A percentile compares a stretch with the other conserved stretches of the same genome.
phyloP scores from a whole-genome alignment of 2,113 vertebrate species.

The Chrysemys picta region DNA sequence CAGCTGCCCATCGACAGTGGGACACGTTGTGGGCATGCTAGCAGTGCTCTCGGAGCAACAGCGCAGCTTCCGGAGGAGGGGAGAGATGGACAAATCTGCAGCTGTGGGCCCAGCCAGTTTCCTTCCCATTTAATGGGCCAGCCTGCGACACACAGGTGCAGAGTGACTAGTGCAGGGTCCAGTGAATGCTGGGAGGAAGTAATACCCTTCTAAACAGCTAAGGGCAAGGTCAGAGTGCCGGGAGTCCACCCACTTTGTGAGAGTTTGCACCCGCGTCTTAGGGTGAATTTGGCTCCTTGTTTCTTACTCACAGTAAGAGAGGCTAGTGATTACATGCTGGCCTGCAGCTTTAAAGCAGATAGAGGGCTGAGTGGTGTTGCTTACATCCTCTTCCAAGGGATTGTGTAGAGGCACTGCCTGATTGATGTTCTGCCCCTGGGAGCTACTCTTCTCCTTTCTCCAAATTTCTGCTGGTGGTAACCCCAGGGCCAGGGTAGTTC shows the following conservation, averaged over 20 bases:
- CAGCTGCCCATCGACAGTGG: neutral
- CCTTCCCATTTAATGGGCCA: neutral
- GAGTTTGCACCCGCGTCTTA: too few relatives aligned
- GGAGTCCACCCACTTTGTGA: too few relatives aligned
- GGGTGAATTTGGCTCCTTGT: too few relatives aligned
- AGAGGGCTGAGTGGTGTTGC: neutral
- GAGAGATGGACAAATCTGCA: neutral
- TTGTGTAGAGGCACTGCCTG: neutral
- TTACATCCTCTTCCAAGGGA: neutral
- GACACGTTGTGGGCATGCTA: accelerated
- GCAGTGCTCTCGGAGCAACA: neutral
- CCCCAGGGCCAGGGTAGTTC: too few relatives aligned
- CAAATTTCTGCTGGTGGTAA: neutral
- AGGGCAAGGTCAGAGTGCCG: too few relatives aligned
- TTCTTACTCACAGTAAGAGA: too few relatives aligned
- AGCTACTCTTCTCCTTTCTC: accelerated
- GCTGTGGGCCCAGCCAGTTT: neutral
- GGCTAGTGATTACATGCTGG: too few relatives aligned
- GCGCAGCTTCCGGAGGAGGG: neutral
- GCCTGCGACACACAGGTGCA: neutral
- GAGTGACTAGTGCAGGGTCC: neutral
- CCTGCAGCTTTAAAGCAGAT: neutral
- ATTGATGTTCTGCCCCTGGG: neutral
- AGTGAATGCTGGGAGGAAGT: neutral
- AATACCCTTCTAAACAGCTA: too few relatives aligned